phyloP scores from a whole-genome alignment of 2,888 invertebrate species.

The Suillia variegata region DNA sequence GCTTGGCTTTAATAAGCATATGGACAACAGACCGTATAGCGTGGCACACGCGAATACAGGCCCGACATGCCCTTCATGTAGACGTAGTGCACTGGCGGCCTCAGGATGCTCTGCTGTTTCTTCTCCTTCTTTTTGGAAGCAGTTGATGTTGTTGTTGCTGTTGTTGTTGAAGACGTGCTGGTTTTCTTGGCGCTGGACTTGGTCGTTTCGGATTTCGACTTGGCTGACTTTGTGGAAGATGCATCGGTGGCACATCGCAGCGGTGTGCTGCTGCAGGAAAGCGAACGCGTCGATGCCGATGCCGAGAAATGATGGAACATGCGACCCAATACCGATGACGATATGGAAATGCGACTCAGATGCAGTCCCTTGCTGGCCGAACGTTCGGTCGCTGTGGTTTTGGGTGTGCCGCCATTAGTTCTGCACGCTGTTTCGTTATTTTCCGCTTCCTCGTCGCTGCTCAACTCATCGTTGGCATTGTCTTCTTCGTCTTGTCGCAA shows the following conservation, averaged over 20 bases:
- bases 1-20: constrained; percentile 36
- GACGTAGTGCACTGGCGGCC: constrained; percentile 79
- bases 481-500: constrained; percentile 31
- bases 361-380: constrained; percentile 43
- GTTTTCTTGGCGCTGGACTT: not conserved
- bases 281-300: constrained; percentile 65
- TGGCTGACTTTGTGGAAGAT: constrained; percentile 21
- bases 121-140: constrained; percentile 42
- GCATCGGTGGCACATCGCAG: constrained; percentile 39
- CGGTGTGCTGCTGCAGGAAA: constrained; percentile 67
- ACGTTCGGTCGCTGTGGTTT: not conserved
- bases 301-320: constrained; percentile 72
- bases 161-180: not conserved
- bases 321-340: constrained; percentile 70
- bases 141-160: not conserved
- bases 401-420: not conserved
- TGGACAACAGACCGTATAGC: constrained; percentile 61
- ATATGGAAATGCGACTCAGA: constrained; percentile 61
- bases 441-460: not conserved
- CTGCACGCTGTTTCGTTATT: not conserved
- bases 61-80: constrained; percentile 82
- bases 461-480: constrained; percentile 23
- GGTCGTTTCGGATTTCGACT: not conserved
- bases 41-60: constrained; percentile 79
- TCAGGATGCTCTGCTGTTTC: constrained; percentile 73